Conservation (phyloP, 1,140 invertebrate genomes). For the Physella acuta region DNA sequence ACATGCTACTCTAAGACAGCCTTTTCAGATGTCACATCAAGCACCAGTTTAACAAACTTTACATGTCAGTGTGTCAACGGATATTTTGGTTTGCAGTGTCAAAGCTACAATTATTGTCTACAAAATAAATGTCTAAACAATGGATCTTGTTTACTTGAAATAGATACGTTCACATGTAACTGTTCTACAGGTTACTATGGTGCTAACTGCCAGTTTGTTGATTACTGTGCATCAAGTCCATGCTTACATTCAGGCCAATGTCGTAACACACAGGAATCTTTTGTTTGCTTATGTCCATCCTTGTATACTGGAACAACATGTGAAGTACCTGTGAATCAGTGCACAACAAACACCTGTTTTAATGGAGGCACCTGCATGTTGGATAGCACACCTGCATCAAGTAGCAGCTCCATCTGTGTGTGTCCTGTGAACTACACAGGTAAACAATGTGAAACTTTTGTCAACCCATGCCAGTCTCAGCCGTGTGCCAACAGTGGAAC, state of each 20-base stretch:
- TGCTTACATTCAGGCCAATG: slow-evolving; percentile 38
- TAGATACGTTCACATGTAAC: slow-evolving; percentile 27
- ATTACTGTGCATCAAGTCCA: slow-evolving; percentile 30
- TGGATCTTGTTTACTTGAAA: slow-evolving; percentile 29
- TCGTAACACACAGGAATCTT: slow-evolving; percentile 29
- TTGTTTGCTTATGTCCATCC: slow-evolving; percentile 32
- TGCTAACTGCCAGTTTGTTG: slow-evolving; percentile 32
- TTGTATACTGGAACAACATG: slow-evolving; percentile 36
- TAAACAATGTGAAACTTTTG: slow-evolving; percentile 68
- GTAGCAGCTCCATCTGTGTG: slow-evolving; percentile 29
- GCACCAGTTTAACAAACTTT: slow-evolving; percentile 7
- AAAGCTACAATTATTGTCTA: slow-evolving; percentile 32
- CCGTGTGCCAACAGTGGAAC: slow-evolving; percentile 65
- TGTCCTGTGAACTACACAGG: slow-evolving; percentile 36
- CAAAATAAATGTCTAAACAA: slow-evolving; percentile 30
- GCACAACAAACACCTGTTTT: slow-evolving; percentile 32
- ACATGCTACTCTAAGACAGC: slow-evolving; percentile 37
- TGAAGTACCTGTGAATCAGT: slow-evolving; percentile 38
- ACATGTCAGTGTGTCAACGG: slow-evolving; percentile 35
- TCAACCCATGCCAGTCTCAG: slow-evolving; percentile 34
- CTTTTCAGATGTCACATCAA: neutral
- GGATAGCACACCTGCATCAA: slow-evolving; percentile 9
- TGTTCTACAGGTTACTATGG: slow-evolving; percentile 35
- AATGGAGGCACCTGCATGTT: slow-evolving; percentile 32
- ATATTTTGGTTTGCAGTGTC: slow-evolving; percentile 38